Evolutionary conservation across 2,797 vertebrate species (phyloP), one percentile per base, ranked within the genome.

Genomic region (Garrulus glandarius): DNA sequence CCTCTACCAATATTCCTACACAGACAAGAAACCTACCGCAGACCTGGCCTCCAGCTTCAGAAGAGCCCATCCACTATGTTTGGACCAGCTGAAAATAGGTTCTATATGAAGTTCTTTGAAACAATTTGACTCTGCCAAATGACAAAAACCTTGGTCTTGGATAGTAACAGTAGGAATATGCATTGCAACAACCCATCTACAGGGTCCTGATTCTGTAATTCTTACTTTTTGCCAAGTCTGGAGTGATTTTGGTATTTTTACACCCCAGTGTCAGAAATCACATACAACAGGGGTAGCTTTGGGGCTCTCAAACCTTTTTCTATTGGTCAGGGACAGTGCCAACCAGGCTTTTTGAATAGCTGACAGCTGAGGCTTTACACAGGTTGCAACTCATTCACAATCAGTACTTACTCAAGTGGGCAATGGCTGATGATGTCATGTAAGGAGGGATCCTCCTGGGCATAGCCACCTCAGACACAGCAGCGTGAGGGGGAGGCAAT

Each of bases 341-440:
- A 89, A 30, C 0, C 3, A 23, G 52, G 41, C 39, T 79, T 87
- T 96, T 57, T 22, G 69, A 89, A 41, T 0, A 77, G 68, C 56
- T 93, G 72, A 78, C 84, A 91, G 59, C 72, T 82, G 82, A 68
- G 57, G 76, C 37, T 95, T 92, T 75, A 69, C 53, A 90, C 76
- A 86, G 79, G 79, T 96, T 5, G 4, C 75, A 87, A 94, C 84
- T 83, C 64, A 88, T 92, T 89, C 77, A 92, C 91, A 94, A 79
- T 97, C 97, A 96, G 98, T 99, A 99, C 99, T 99, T 99, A 99
- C 99, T 98, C 98, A 98, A 98, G 97, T 96, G 98, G 98, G 98
- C 97, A 97, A 97, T 97, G 98, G 98, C 95, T 97, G 98, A 96
- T 97, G 97, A 97, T 95, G 97, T 98, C 98, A 98, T 98, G 97